These are phyloP conservation scores for Aramus guarauna DNA, from an alignment of 2,113 vertebrate species.

Conservation along the genomic window DNA sequence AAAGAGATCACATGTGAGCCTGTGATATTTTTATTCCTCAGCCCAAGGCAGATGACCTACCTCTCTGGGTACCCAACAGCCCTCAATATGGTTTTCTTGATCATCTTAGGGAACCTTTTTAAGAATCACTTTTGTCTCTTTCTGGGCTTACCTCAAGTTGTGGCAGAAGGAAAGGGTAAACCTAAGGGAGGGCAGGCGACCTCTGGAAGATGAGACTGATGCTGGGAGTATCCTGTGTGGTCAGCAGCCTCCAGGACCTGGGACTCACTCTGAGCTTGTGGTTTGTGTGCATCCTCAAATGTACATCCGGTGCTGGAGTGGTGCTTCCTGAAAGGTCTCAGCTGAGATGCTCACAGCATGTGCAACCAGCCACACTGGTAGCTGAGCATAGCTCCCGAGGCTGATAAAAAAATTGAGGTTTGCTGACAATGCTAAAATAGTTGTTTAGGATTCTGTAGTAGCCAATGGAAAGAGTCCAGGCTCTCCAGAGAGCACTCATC, in stretches of 20 bases:
- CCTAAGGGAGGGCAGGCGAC: neutral
- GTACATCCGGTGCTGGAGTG: neutral
- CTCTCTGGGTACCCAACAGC: neutral
- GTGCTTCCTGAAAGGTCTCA: neutral
- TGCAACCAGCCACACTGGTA: fast-evolving
- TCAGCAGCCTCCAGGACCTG: neutral
- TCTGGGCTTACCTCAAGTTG: neutral
- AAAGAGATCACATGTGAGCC: neutral
- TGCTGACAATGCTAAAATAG: neutral
- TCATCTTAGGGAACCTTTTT: neutral
- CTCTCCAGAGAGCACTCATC: neutral
- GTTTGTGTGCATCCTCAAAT: neutral
- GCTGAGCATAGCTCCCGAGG: neutral
- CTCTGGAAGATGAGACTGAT: neutral
- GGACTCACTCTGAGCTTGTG: neutral
- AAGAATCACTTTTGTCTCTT: neutral
- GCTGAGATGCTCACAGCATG: neutral
- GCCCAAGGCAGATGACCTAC: neutral
- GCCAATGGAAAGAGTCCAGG: neutral
- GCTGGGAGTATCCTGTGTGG: neutral
- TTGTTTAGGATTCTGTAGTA: neutral
- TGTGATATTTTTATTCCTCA: neutral
- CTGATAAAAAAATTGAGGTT: neutral
- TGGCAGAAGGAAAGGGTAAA: neutral
- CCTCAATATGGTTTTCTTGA: neutral